These are phyloP conservation scores for Rousettus leschenaultii DNA, from an alignment of 2,113 vertebrate genomes.

Conservation along the genomic window DNA sequence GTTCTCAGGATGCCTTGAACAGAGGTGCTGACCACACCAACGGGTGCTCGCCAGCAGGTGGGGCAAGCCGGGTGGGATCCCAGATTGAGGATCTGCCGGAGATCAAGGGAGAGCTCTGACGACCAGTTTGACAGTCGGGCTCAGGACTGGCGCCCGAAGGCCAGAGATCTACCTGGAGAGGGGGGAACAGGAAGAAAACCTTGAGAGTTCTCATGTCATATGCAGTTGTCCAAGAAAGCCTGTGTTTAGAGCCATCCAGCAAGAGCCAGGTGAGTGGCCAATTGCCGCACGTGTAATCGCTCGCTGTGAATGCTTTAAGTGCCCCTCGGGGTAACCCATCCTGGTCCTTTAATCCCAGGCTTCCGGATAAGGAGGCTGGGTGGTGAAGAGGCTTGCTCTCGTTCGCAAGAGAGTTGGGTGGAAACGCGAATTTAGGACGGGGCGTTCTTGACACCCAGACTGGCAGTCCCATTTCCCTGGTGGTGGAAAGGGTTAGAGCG, in stretches of 20 bases:
- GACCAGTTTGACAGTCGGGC: background rate
- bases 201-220: background rate
- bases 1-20: too few relatives aligned
- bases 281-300: background rate
- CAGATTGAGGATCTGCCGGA: too few relatives aligned
- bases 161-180: background rate
- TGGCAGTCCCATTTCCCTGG: background rate
- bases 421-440: background rate
- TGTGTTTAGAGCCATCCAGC: background rate
- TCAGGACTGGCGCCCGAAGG: background rate
- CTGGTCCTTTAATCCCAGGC: slow-evolving; percentile 50
- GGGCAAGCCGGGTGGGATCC: background rate
- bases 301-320: slow-evolving; percentile 31
- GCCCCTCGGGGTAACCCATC: background rate
- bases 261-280: background rate
- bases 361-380: slow-evolving; percentile 24
- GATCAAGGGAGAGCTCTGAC: background rate
- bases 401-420: background rate
- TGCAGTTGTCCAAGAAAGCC: background rate
- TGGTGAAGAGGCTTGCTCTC: background rate
- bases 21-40: too few relatives aligned
- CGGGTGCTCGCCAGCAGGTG: background rate
- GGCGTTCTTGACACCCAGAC: background rate
- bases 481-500: background rate
- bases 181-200: background rate